These are phyloP conservation scores for Acipenser oxyrinchus DNA, from an alignment of 2,797 vertebrate species.

Conservation along the genomic window DNA sequence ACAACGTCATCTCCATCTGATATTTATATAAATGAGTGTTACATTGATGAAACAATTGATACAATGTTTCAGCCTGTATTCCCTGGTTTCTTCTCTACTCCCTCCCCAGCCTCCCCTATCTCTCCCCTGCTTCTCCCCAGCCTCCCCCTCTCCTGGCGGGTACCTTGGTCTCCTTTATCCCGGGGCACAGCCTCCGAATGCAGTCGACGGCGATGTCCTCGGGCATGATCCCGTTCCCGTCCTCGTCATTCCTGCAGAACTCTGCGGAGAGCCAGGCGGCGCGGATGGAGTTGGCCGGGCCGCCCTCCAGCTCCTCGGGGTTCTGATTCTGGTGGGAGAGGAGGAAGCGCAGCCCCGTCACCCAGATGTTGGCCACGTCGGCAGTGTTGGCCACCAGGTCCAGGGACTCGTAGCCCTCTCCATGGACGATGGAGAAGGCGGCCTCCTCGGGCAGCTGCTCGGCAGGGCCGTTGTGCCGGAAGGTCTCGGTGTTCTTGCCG, in stretches of 20 bases:
- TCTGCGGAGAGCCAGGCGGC: conserved; percentile 78
- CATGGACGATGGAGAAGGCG: conserved; percentile 88
- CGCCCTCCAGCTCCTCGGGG: conserved; percentile 66
- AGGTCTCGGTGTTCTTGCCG: conserved; percentile 94
- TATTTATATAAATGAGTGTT: no score
- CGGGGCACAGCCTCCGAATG: conserved; percentile 84
- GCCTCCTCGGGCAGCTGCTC: conserved; percentile 92
- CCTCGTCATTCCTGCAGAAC: conserved; percentile 76
- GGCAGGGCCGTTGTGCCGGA: conserved; percentile 80
- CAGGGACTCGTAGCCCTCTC: conserved; percentile 92
- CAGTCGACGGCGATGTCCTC: conserved; percentile 81
- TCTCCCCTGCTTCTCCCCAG: background rate
- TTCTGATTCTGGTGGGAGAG: conserved; percentile 81
- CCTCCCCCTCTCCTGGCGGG: no score
- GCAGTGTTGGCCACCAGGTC: conserved; percentile 89
- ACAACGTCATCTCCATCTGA: no score
- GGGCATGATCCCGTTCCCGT: conserved; percentile 84
- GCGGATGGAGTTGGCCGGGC: conserved; percentile 72
- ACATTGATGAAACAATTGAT: no score
- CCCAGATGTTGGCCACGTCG: conserved; percentile 97
- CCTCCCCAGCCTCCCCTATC: background rate
- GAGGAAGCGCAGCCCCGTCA: conserved; percentile 87
- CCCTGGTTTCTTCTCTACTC: no score
- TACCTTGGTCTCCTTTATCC: conserved; percentile 88
- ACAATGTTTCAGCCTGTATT: no score